Conservation (phyloP, 2,113 vertebrate genomes). For the Bettongia penicillata region DNA sequence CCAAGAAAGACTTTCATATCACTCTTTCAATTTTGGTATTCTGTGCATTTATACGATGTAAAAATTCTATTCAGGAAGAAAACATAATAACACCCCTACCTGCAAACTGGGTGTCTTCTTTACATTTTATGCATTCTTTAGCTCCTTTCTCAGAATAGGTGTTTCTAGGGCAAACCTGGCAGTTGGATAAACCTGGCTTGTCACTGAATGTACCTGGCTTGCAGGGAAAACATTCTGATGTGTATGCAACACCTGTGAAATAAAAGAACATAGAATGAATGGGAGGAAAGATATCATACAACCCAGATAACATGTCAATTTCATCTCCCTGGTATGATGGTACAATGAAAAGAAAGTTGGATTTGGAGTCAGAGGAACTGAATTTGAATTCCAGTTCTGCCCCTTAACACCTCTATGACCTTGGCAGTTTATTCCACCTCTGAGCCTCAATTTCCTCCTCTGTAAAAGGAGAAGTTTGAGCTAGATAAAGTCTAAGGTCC, state of each 20-base stretch:
- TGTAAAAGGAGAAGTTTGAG: background rate
- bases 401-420: background rate
- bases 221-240: slow-evolving; percentile 96
- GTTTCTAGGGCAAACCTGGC: slow-evolving; percentile 91
- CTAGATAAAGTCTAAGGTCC: background rate
- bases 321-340: background rate
- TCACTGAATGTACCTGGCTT: slow-evolving; percentile 94
- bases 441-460: background rate
- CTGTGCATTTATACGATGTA: background rate
- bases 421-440: background rate
- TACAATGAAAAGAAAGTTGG: background rate
- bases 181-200: slow-evolving; percentile 89
- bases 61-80: background rate
- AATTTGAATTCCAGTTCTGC: background rate
- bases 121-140: slow-evolving; percentile 91
- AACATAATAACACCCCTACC: slow-evolving; percentile 79
- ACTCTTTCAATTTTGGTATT: background rate
- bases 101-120: slow-evolving; percentile 89
- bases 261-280: slow-evolving; percentile 26
- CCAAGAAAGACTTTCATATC: background rate
- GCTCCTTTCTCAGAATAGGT: slow-evolving; percentile 93
- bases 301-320: background rate
- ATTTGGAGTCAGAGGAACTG: background rate
- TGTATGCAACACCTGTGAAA: slow-evolving; percentile 94
- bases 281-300: background rate